These are phyloP conservation scores for Cylas formicarius DNA, from an alignment of 1,140 invertebrate species.

Conservation along the genomic window DNA sequence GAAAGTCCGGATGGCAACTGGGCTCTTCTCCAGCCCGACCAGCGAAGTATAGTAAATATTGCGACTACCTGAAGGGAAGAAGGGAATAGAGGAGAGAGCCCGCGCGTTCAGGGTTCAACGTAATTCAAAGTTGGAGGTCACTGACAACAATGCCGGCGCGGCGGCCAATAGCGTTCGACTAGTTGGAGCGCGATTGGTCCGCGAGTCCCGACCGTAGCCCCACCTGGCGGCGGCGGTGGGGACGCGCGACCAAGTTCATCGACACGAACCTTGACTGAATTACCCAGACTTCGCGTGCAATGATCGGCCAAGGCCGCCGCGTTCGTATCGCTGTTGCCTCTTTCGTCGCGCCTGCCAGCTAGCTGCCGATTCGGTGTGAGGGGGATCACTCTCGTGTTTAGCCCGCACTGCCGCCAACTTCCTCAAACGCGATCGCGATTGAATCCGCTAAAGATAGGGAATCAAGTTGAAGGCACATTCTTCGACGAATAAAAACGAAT, in stretches of 20 bases:
- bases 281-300: constrained; percentile 50
- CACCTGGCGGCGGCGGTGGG: constrained; percentile 27
- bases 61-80: constrained; percentile 42
- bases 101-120: constrained; percentile 49
- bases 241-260: constrained; percentile 48
- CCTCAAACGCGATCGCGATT: no score
- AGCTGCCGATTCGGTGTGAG: no score
- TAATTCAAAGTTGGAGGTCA: constrained; percentile 57
- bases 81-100: constrained; percentile 24
- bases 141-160: constrained; percentile 44
- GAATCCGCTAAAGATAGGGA: no score
- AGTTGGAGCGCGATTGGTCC: constrained; percentile 37
- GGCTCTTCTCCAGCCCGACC: constrained; percentile 27
- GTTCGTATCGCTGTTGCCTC: constrained; percentile 20
- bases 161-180: constrained; percentile 30
- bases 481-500: no score
- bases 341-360: no score
- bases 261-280: constrained; percentile 63
- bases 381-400: constrained; percentile 25
- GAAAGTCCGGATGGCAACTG: constrained; percentile 42
- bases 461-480: no score
- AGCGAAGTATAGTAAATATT: constrained; percentile 40
- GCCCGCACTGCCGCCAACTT: no score
- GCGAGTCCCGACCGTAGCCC: constrained; percentile 25
- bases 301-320: constrained; percentile 51